Evolutionary conservation across 1,140 invertebrate species (phyloP).

Genomic region (Lysiphlebus fabarum): DNA sequence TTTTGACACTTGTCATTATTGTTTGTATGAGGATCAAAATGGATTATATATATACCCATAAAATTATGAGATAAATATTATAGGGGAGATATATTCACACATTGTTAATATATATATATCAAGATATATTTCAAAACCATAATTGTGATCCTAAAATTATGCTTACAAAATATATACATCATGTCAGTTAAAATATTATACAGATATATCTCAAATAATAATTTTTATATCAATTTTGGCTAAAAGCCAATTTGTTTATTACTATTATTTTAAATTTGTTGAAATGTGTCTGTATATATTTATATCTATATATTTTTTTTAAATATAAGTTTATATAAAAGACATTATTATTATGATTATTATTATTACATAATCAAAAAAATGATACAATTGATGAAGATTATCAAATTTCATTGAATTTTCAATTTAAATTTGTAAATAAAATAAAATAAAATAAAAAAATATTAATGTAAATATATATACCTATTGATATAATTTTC

Average conservation of each 20-base stretch:
- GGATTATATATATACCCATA: background rate
- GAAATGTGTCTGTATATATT: no score
- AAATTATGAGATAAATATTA: background rate
- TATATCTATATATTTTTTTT: conserved; percentile 3
- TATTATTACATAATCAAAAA: no score
- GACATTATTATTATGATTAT: no score
- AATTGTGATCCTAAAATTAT: conserved; percentile 34
- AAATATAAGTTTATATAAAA: background rate
- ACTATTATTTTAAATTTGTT: conserved; percentile 29
- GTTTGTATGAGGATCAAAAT: background rate
- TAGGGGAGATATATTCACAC: background rate
- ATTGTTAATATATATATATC: background rate
- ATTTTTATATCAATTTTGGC: conserved; percentile 30
- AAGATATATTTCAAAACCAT: conserved; percentile 20
- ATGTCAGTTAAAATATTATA: conserved; percentile 32
- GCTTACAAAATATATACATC: conserved; percentile 39
- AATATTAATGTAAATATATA: background rate
- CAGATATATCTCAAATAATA: conserved; percentile 19
- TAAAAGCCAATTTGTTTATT: conserved; percentile 42
- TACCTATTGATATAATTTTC: background rate
- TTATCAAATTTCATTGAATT: no score
- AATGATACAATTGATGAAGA: no score
- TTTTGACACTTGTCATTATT: conserved; percentile 11
- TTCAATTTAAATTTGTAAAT: no score
- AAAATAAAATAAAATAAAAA: background rate